These are phyloP conservation scores for Scophthalmus maximus DNA, from an alignment of 2,113 vertebrate species.

Conservation along the genomic window DNA sequence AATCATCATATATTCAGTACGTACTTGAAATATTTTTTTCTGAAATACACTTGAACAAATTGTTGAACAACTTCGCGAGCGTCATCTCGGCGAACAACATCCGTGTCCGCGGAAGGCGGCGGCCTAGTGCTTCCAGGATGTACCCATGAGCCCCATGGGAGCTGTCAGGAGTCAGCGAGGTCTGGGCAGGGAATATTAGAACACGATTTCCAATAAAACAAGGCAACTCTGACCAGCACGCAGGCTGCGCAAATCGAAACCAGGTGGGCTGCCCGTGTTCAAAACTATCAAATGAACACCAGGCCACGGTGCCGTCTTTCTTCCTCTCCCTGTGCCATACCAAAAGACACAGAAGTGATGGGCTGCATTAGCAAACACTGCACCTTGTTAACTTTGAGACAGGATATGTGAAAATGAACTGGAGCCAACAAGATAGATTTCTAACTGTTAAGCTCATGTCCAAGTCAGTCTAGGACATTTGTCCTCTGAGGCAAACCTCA, in stretches of 20 bases:
- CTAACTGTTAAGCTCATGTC: constrained; percentile 8
- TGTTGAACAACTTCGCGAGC: constrained; percentile 10
- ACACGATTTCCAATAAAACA: constrained; percentile 87
- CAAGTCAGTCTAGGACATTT: constrained; percentile 34
- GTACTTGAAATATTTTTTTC: too few relatives aligned
- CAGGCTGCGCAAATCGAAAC: constrained; percentile 82
- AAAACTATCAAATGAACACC: constrained; percentile 85
- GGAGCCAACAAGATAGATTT: constrained; percentile 47
- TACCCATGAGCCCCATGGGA: constrained; percentile 81
- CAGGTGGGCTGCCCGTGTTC: constrained; percentile 82
- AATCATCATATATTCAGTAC: too few relatives aligned
- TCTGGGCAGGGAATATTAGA: constrained; percentile 82
- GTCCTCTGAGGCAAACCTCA: constrained; percentile 58
- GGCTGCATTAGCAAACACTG: constrained; percentile 56
- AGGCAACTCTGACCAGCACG: constrained; percentile 81
- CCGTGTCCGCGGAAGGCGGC: constrained; percentile 32
- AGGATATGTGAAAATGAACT: constrained; percentile 42
- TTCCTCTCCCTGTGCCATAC: constrained; percentile 48
- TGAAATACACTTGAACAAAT: too few relatives aligned
- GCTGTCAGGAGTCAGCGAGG: constrained; percentile 81
- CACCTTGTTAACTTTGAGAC: constrained; percentile 62
- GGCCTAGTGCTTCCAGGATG: constrained; percentile 65
- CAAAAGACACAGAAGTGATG: constrained; percentile 60
- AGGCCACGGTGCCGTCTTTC: constrained; percentile 76
- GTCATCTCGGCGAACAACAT: constrained; percentile 38